Evolutionary conservation across 2,797 vertebrate genomes (phyloP), one percentile per base, ranked within the genome.

Genomic region (Limosa lapponica): DNA sequence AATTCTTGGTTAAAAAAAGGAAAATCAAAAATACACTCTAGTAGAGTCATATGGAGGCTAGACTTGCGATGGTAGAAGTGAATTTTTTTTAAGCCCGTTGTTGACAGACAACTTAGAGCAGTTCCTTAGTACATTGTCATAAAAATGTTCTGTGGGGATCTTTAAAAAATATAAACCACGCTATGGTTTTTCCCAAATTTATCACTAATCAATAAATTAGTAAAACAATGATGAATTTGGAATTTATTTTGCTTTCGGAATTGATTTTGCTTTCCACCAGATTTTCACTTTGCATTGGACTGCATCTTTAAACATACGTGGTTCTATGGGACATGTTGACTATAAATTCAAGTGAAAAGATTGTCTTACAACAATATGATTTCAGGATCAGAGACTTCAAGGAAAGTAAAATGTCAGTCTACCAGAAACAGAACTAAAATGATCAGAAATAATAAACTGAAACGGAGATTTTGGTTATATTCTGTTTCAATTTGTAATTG

Each of bases 271-370:
- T 73, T 64, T 6, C 54, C n/a, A 20, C 54, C 12, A 17, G 17
- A 15, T 81, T 72, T 59, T 78, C 71, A 44, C 51, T 81, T 77
- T 67, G 34, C 6, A 0, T 64, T 44, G 44, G 55, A 55, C 51
- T 58, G 25, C 36, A 44, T 57, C 19, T 54, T 39, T 48, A 73
- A 54, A 27, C 0, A 0, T 44, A 8, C 5, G 1, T n/a, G 25
- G 22, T 13, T 62, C 72, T 52, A 34, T 62, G 30, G 28, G 25
- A n/a, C n/a, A 36, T 25, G 27, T 2, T 1, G 36, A 20, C 24
- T 72, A 36, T 32, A 72, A 77, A 24, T 58, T 43, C 23, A 52
- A 64, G 18, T 55, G 20, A 74, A 79, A 70, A 59, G 41, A 18
- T 44, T 85, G 41, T 46, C 27, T 77, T 52, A 49, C 3, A 67